These are phyloP conservation scores for Shargacucullia verbasci DNA, from an alignment of 2,888 invertebrate species.

Conservation along the genomic window DNA sequence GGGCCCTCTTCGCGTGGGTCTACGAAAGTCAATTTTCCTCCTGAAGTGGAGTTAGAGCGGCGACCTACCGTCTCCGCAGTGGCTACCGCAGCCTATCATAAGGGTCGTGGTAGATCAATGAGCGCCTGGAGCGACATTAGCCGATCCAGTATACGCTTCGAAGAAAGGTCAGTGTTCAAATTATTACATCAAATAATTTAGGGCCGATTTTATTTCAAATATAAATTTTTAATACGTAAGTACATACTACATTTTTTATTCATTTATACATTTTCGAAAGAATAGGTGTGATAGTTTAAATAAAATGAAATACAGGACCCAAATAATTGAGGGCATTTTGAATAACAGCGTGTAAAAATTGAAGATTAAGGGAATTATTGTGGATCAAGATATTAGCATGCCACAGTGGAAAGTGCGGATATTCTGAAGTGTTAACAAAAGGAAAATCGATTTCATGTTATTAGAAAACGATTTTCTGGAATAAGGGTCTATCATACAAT, in stretches of 20 bases:
- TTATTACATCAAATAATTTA: not conserved
- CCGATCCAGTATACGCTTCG: slow-evolving; percentile 94
- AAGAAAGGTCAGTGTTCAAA: slow-evolving; percentile 90
- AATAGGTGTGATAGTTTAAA: too few relatives aligned
- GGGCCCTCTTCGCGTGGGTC: slow-evolving; percentile 85
- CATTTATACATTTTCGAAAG: too few relatives aligned
- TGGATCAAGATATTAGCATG: slow-evolving; percentile 52
- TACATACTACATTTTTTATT: too few relatives aligned
- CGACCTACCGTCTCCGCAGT: slow-evolving; percentile 81
- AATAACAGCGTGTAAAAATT: not conserved
- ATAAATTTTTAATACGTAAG: too few relatives aligned
- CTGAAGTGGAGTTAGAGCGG: slow-evolving; percentile 86
- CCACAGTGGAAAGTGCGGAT: slow-evolving; percentile 53
- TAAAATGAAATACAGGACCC: too few relatives aligned
- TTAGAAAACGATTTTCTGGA: slow-evolving; percentile 39
- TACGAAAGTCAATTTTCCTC: slow-evolving; percentile 91
- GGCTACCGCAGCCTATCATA: slow-evolving; percentile 83
- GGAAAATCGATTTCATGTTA: slow-evolving; percentile 58
- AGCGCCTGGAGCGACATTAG: slow-evolving; percentile 97
- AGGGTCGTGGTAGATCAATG: slow-evolving; percentile 92
- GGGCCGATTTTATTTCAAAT: not conserved
- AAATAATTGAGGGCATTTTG: not conserved
- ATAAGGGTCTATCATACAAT: slow-evolving; percentile 31
- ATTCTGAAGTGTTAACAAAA: slow-evolving; percentile 50
- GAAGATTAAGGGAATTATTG: not conserved